Evolutionary conservation across 2,113 vertebrate species (phyloP).

Genomic region (Kryptolebias marmoratus): DNA sequence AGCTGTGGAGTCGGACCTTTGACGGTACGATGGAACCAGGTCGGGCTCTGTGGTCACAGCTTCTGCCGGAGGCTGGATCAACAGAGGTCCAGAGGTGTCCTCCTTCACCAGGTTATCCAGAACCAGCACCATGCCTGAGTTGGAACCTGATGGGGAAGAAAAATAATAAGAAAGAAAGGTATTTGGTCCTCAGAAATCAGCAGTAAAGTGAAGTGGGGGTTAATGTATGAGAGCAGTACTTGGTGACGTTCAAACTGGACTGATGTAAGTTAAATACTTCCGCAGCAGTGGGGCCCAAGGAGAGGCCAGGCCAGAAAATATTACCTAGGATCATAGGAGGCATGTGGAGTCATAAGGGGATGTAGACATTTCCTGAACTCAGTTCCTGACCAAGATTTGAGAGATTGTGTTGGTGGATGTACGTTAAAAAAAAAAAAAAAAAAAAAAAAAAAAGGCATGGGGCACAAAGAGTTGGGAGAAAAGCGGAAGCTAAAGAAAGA

Average conservation of each 20-base stretch:
- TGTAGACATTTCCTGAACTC: slow-evolving; percentile 67
- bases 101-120: slow-evolving; percentile 79
- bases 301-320: slow-evolving; percentile 38
- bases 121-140: slow-evolving; percentile 78
- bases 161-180: slow-evolving; percentile 1
- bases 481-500: slow-evolving; percentile 53
- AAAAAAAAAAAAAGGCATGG: slow-evolving; percentile 34
- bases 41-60: slow-evolving; percentile 61
- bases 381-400: slow-evolving; percentile 61
- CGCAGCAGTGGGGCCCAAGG: slow-evolving; percentile 2
- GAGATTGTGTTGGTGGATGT: slow-evolving; percentile 54
- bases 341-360: slow-evolving; percentile 65
- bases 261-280: slow-evolving; percentile 59
- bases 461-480: slow-evolving; percentile 44
- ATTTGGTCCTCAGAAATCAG: neutral
- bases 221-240: slow-evolving; percentile 12
- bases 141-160: slow-evolving; percentile 64
- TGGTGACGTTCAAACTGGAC: slow-evolving; percentile 24
- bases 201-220: neutral
- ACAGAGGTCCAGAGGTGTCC: slow-evolving; percentile 62
- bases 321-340: slow-evolving; percentile 54
- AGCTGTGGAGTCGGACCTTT: slow-evolving; percentile 67
- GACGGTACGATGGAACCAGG: slow-evolving; percentile 60
- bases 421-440: slow-evolving; percentile 29
- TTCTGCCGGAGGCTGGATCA: slow-evolving; percentile 66